Base-by-base conservation (phyloP, 1,140 invertebrate genomes). In the Glossosoma conforme region DNA sequence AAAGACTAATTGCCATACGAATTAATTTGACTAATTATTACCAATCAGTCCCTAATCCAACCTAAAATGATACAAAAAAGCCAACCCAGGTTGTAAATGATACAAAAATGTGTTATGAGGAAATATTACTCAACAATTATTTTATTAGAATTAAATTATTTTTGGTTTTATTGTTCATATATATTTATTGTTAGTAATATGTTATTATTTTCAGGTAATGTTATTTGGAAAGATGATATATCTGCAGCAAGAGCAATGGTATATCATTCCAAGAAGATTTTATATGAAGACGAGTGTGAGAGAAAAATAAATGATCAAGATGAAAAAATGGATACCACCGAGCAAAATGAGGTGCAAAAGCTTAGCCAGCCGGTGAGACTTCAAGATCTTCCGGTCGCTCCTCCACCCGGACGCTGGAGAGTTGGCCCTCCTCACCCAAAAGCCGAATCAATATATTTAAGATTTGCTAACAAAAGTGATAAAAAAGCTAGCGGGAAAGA, bases 401-500 rank as follows among this genome's bases (percentile, higher is more conserved):
- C 48, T 4, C 56, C 56, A 8, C 15, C 44, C 3, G 56, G 56
- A 2, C 42, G 30, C 10, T 58, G 56, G 56, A 41, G 56, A 37
- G 38, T 20, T 30, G 56, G 56, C 6, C 44, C 43, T 30, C 43
- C 51, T 19, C 56, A 58, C 50, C 52, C 56, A 3, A 45, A 44
- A 43, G 52, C 56, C 4, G 36, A 58, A 20, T 54, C 28, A n/a
- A 42, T 58, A 8, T 58, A 54, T 44, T 9, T 58, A 10, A 19
- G 56, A 43, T 58, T 58, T 47, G 56, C 41, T n/a, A 58, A 54
- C 32, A 58, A 58, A 44, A 54, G 52, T 47, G 56, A 58, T 45
- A 54, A 54, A 44, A 54, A 58, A 48, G 25, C 33, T 8, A 54
- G 33, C 28, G 48, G 45, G 14, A 40, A 15, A 13, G 56, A 58